Percentiles rank a stretch among this genome's conserved stretches.
These are phyloP conservation scores for Phaethon lepturus DNA, from an alignment of 2,113 vertebrate genomes.

Conservation along the genomic window DNA sequence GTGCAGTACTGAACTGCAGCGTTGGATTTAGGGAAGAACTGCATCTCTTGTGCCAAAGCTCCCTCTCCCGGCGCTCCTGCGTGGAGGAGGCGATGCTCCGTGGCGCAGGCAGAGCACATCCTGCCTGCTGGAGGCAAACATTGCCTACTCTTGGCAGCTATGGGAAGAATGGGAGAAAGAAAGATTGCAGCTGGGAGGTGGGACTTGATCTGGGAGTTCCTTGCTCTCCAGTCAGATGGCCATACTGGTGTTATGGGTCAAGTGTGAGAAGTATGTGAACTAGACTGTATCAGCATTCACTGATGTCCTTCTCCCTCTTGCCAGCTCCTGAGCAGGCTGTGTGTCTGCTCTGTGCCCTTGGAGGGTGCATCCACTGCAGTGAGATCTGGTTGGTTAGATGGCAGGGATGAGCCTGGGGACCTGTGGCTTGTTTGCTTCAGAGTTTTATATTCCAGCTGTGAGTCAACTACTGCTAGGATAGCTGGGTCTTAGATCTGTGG, in stretches of 20 bases:
- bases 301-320: not conserved
- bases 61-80: not conserved
- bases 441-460: not conserved
- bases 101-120: not conserved
- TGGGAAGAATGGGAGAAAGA: not conserved
- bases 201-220: not conserved
- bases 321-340: not conserved
- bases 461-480: fast-evolving
- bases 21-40: not conserved
- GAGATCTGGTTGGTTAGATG: not conserved
- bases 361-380: not conserved
- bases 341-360: not conserved
- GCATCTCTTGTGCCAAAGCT: not conserved
- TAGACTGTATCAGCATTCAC: no score
- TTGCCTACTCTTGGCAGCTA: not conserved
- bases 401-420: not conserved
- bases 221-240: not conserved
- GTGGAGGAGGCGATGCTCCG: not conserved
- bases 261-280: fast-evolving
- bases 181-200: not conserved
- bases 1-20: not conserved
- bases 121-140: not conserved
- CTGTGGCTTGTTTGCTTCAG: not conserved
- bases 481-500: not conserved
- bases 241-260: fast-evolving